Conservation (phyloP, 2,797 vertebrate genomes). For the Erethizon dorsatum region DNA sequence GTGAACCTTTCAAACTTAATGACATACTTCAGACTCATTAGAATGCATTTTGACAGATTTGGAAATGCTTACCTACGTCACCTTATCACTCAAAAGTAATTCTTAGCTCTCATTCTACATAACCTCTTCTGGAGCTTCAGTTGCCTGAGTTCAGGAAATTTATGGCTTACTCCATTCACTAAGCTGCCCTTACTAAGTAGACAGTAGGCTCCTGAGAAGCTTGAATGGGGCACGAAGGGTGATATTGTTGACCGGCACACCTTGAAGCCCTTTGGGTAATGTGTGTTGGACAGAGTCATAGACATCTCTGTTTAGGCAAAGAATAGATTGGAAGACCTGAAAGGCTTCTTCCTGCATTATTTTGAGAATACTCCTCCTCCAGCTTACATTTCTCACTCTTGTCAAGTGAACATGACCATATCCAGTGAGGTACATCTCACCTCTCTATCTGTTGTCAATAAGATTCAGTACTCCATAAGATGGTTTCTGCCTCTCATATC, state of each 20-base stretch:
- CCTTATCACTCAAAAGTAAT: not conserved
- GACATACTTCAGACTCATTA: not conserved
- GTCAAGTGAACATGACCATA: no score
- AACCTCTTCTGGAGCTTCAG: not conserved
- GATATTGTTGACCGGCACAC: rapidly evolving
- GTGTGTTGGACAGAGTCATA: no score
- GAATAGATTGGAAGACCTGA: not conserved
- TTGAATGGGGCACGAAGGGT: no score
- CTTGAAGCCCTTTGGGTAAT: not conserved
- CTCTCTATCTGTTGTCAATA: not conserved
- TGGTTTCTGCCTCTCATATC: not conserved
- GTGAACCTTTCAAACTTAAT: not conserved
- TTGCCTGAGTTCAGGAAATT: no score
- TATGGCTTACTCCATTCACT: rapidly evolving
- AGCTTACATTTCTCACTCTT: not conserved
- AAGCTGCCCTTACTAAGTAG: no score
- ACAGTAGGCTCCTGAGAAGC: not conserved
- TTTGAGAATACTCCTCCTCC: not conserved
- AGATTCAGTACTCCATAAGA: not conserved
- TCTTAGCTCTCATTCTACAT: not conserved
- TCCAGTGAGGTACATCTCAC: not conserved
- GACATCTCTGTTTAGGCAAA: not conserved
- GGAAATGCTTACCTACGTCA: not conserved
- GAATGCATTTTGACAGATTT: not conserved
- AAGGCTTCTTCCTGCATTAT: not conserved